Base-by-base conservation (phyloP, 1,140 invertebrate species). In the Orchesella cincta region DNA sequence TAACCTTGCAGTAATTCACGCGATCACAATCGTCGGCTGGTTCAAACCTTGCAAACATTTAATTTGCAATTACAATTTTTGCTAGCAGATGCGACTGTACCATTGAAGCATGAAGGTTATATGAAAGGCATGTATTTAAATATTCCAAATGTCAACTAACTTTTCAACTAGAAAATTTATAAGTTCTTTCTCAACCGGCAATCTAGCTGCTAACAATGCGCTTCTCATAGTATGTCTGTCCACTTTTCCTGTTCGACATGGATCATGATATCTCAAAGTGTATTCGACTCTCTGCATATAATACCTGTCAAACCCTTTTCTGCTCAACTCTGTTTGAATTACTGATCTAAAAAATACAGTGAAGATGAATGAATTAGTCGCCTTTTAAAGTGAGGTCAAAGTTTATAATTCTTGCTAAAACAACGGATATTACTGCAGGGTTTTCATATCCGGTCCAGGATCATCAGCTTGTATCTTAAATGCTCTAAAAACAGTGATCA, bases 401-500 rank as follows among this genome's bases (percentile, higher is more conserved):
- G n/a, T n/a, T n/a, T n/a, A n/a, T n/a, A n/a, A n/a, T n/a, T n/a
- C n/a, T n/a, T n/a, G n/a, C n/a, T n/a, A n/a, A n/a, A n/a, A n/a
- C n/a, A n/a, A n/a, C n/a, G n/a, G n/a, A n/a, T n/a, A n/a, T 51
- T 31, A 71, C 67, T 71, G 67, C 31, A 71, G 31, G 16, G 67
- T 71, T 71, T 71, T 71, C 29, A 71, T 34, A 36, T 71, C 67
- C 16, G 34, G 29, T 31, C 67, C 67, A 14, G 34, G 29, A 5
- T 71, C 34, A 14, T 31, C 16, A 8, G 67, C 29, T 12, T 71
- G 8, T 2, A 71, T 23, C 23, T 33, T 71, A 71, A 71, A 36
- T 18, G 29, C 67, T 12, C 67, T 16, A 31, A 26, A 12, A 28
- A 71, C 2, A 3, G 67, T 71, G 12, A 23, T 71, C 29, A 71